Conservation (phyloP, 2,888 invertebrate species). For the Eupithecia inturbata region DNA sequence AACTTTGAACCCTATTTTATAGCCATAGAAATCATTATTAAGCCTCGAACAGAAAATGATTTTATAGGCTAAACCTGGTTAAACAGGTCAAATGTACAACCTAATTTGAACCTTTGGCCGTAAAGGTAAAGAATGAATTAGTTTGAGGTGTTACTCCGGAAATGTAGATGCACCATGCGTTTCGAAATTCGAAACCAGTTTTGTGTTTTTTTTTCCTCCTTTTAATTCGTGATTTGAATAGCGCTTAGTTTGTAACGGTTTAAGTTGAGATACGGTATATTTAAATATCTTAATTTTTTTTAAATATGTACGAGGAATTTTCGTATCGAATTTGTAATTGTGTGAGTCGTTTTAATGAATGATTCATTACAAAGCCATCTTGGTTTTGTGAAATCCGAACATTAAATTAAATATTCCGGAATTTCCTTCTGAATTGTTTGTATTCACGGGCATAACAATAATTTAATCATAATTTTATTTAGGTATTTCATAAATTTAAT, state of each 20-base stretch:
- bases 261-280: slow-evolving; percentile 45
- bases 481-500: slow-evolving; percentile 17
- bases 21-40: slow-evolving; percentile 10
- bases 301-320: slow-evolving; percentile 29
- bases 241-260: slow-evolving; percentile 51
- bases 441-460: background rate
- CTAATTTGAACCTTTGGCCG: slow-evolving; percentile 19
- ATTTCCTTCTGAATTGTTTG: background rate
- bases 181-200: slow-evolving; percentile 50
- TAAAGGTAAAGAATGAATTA: slow-evolving; percentile 31
- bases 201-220: slow-evolving; percentile 43
- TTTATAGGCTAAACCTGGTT: slow-evolving; percentile 29
- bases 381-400: background rate
- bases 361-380: background rate
- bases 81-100: slow-evolving; percentile 24
- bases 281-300: slow-evolving; percentile 47
- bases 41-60: slow-evolving; percentile 18
- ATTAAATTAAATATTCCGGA: background rate
- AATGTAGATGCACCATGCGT: slow-evolving; percentile 51
- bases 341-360: slow-evolving; percentile 7
- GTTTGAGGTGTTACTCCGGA: slow-evolving; percentile 48
- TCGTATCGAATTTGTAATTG: slow-evolving; percentile 48
- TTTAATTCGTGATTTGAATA: slow-evolving; percentile 45
- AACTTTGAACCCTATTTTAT: slow-evolving; percentile 42
- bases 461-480: slow-evolving; percentile 4